Conservation (phyloP, 1,140 invertebrate species). For the Phenacoccus solenopsis region DNA sequence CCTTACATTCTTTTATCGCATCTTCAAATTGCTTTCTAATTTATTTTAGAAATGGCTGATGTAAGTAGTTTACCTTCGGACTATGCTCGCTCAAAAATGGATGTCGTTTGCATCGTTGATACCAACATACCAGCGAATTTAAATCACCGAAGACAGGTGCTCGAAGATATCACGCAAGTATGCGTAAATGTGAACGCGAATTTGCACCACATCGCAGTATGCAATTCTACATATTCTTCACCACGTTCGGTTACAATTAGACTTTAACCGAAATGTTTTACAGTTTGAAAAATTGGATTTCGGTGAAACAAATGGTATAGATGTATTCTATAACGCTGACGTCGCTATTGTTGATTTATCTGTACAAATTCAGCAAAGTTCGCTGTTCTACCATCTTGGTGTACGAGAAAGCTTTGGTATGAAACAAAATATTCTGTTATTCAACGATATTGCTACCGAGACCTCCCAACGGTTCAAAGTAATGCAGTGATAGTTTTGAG, state of each 20-base stretch:
- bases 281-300: conserved; percentile 79
- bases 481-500: no score
- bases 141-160: conserved; percentile 57
- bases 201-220: conserved; percentile 69
- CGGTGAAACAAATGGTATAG: conserved; percentile 69
- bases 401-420: conserved; percentile 96
- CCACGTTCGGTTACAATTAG: background rate
- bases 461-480: conserved; percentile 74
- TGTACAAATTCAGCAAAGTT: conserved; percentile 66
- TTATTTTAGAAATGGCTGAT: background rate
- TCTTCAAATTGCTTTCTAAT: no score
- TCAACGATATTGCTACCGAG: conserved; percentile 79
- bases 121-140: conserved; percentile 56
- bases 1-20: no score
- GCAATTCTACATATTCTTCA: conserved; percentile 20
- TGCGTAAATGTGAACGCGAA: conserved; percentile 64
- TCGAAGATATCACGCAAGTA: conserved; percentile 71
- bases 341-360: conserved; percentile 93
- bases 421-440: conserved; percentile 93
- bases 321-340: conserved; percentile 92
- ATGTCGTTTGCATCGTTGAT: conserved; percentile 84
- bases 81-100: conserved; percentile 45
- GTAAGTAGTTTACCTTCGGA: background rate
- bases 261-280: conserved; percentile 32
- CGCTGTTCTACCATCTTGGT: conserved; percentile 92